Evolutionary conservation across 2,113 vertebrate species (phyloP).

Genomic region (Noturus placidus): DNA sequence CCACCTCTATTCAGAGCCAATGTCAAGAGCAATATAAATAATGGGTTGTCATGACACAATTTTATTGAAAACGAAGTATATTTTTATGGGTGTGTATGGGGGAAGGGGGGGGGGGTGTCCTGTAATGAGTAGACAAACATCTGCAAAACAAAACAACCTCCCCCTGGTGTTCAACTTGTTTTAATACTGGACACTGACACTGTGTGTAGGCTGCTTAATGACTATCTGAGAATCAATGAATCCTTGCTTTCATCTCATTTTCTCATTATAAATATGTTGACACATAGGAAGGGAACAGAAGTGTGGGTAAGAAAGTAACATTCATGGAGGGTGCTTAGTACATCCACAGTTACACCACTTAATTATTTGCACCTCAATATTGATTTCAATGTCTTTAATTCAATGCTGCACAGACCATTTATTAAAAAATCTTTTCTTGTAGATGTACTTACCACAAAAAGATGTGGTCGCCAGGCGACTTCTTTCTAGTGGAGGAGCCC

Average conservation of each 20-base stretch:
- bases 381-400: not conserved
- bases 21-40: constrained; percentile 66
- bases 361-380: not conserved
- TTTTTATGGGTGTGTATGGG: constrained; percentile 28
- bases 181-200: not conserved
- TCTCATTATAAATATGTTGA: not conserved
- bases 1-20: constrained; percentile 59
- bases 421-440: not conserved
- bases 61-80: constrained; percentile 52
- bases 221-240: not conserved
- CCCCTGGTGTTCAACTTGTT: not conserved
- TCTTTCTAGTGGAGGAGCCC: constrained; percentile 94
- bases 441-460: constrained; percentile 84
- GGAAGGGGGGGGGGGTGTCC: not conserved
- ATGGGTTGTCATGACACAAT: constrained; percentile 67
- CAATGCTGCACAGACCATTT: not conserved
- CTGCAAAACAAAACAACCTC: constrained; percentile 44
- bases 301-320: not conserved
- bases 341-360: not conserved
- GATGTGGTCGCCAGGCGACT: constrained; percentile 94
- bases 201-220: not conserved
- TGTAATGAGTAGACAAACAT: constrained; percentile 28
- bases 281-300: not conserved
- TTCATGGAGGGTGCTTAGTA: not conserved
- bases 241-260: not conserved